Evolutionary conservation across 2,888 invertebrate species (phyloP), one percentile per base, ranked within the genome.

Genomic region (Thera britannica): DNA sequence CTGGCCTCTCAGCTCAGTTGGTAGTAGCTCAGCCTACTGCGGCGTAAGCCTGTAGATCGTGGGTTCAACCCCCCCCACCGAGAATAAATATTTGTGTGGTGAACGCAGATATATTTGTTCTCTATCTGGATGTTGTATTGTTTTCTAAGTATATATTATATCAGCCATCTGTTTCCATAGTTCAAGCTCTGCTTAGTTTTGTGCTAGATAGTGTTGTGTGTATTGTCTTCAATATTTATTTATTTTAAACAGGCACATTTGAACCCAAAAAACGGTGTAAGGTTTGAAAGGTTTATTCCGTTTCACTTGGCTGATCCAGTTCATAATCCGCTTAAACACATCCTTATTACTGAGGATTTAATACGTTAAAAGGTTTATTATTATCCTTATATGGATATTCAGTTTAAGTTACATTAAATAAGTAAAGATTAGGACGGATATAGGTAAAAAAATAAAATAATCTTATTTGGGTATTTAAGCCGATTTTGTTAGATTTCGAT

Each of bases 321-420:
- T 65, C 54, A 7, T 55, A 59, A 59, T 59, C 36, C 54, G 9
- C 51, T 65, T 3, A 52, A 52, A 65, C 8, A 36, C 48, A 55
- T 60, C 65, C 55, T 60, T 56, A 60, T 55, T 65, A 60, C 49
- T n/a, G 34, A 41, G 48, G 48, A 36, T 38, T 48, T 55, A 65
- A 60, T 60, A 55, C 55, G 48, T 56, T 58, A 46, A 38, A 9
- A 38, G 49, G 49, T 49, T 49, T 36, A 41, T 51, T 60, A 41
- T 41, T 62, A 64, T 62, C 46, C 62, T 56, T 7, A 11, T 9
- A 12, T 3, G 9, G 49, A 36, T 36, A 56, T 57, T 6, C 8
- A 52, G 41, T 59, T 63, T 62, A 52, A 52, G 51, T 59, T 64
- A 52, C 68, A 23, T 8, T 62, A 59, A 48, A 34, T 6, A 8